Evolutionary conservation across 2,888 invertebrate genomes (phyloP).

Genomic region (Dryocosmus kuriphilus): DNA sequence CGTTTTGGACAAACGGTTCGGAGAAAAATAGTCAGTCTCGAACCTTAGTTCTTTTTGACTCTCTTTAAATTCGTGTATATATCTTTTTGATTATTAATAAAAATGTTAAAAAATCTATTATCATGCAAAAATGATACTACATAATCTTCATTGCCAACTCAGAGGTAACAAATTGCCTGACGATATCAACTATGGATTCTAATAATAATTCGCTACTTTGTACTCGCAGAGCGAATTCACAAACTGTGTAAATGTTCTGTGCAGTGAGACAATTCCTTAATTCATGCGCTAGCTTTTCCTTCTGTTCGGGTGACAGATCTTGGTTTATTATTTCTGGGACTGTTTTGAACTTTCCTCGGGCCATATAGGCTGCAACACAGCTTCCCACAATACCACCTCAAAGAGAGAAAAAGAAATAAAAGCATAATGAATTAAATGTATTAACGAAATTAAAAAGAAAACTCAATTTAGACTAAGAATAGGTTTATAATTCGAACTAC

Average conservation of each 20-base stretch:
- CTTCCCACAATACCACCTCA: constrained; percentile 48
- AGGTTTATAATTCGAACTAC: neutral
- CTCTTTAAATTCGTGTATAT: neutral
- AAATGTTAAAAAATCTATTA: neutral
- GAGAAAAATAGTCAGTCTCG: neutral
- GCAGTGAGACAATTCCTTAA: constrained; percentile 45
- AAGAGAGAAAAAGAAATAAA: constrained; percentile 1
- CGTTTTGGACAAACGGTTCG: neutral
- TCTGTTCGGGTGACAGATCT: constrained; percentile 42
- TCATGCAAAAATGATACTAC: neutral
- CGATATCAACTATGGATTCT: constrained; percentile 15
- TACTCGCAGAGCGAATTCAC: constrained; percentile 43
- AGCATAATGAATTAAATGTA: neutral
- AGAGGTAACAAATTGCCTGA: constrained; percentile 26
- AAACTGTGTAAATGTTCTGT: constrained; percentile 50
- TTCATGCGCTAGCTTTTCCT: constrained; percentile 47
- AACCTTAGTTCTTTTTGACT: neutral
- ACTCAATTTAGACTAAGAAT: neutral
- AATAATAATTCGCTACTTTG: constrained; percentile 45
- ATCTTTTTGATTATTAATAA: neutral
- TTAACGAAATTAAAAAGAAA: neutral
- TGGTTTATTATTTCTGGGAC: constrained; percentile 47
- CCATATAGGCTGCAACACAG: constrained; percentile 41
- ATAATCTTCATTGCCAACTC: constrained; percentile 26
- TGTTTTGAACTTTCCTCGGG: constrained; percentile 46